Percentiles rank a stretch among this genome's conserved stretches.
These are phyloP conservation scores for Carassius auratus DNA, from an alignment of 2,113 vertebrate genomes.

Conservation along the genomic window DNA sequence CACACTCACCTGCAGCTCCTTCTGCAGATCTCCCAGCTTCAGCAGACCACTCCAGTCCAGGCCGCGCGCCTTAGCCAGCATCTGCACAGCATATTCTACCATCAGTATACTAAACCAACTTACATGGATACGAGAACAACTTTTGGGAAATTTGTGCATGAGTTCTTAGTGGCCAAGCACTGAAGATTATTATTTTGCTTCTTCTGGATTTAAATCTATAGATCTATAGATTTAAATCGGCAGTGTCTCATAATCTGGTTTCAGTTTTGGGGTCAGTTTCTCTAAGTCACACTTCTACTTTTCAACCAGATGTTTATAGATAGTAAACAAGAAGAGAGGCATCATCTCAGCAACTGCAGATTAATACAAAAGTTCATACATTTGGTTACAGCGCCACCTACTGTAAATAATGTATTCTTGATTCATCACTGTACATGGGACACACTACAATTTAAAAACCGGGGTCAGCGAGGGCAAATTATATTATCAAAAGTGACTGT, in stretches of 20 bases:
- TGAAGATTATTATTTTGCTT: background rate
- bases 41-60: slow-evolving; percentile 74
- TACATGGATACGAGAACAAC: too few relatives aligned
- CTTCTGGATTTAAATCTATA: too few relatives aligned
- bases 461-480: background rate
- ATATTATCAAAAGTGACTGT: background rate
- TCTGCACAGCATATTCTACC: slow-evolving; percentile 55
- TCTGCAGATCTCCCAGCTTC: slow-evolving; percentile 85
- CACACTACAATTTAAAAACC: background rate
- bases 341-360: background rate
- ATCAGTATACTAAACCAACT: too few relatives aligned
- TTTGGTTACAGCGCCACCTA: background rate
- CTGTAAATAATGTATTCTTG: background rate
- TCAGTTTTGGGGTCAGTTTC: background rate
- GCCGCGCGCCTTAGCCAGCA: slow-evolving; percentile 66
- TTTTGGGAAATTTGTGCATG: too few relatives aligned
- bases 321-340: background rate
- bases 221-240: too few relatives aligned
- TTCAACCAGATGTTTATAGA: background rate
- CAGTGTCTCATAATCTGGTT: too few relatives aligned
- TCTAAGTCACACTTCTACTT: background rate
- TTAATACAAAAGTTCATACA: background rate
- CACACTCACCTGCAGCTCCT: slow-evolving; percentile 77
- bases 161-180: background rate
- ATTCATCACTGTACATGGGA: background rate